phyloP scores from a whole-genome alignment of 1,140 invertebrate species.

The Drosophila melanogaster region Release_6_plus_ISO1_MT NT_033777.3:13186001-13186500 shows the following conservation, averaged over 20 bases:
- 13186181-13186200: background rate
- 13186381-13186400: background rate
- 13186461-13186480: background rate
- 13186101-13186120: slow-evolving; percentile 23
- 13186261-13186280: slow-evolving; percentile 26
- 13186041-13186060: slow-evolving; percentile 45
- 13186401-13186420: background rate
- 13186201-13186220: background rate
- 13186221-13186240: background rate
- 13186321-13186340: slow-evolving; percentile 26
- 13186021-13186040: background rate
- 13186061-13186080: slow-evolving; percentile 51
- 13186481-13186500: background rate
- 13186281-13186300: slow-evolving; percentile 25
- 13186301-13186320: slow-evolving; percentile 24
- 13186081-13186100: slow-evolving; percentile 44
- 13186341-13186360: slow-evolving; percentile 20
- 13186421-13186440: background rate
- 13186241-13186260: slow-evolving; percentile 16
- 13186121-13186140: background rate
- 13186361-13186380: background rate
- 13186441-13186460: background rate
- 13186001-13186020: background rate
- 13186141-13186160: slow-evolving; percentile 17
- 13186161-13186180: slow-evolving; percentile 20